phyloP scores from a whole-genome alignment of 2,113 vertebrate species.

The Gymnarchus niloticus region DNA sequence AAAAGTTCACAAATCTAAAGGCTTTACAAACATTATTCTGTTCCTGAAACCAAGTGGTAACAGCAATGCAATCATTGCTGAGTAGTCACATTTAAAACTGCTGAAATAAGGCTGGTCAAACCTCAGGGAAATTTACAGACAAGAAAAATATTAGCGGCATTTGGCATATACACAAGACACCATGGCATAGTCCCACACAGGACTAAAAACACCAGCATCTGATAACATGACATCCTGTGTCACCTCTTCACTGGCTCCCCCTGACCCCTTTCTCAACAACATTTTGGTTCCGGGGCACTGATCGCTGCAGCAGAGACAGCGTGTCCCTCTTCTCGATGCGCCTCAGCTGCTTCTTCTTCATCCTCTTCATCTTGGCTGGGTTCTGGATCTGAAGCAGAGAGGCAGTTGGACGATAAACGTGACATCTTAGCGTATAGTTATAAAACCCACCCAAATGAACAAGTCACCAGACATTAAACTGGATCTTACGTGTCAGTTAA shows the following conservation, averaged over 20 bases:
- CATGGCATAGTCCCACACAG: background rate
- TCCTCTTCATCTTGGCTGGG: constrained; percentile 82
- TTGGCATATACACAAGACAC: background rate
- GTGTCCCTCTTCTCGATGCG: constrained; percentile 85
- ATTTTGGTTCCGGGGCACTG: constrained; percentile 44
- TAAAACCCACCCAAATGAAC: no score
- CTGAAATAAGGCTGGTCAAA: background rate
- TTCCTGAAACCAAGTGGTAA: background rate
- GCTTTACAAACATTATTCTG: background rate
- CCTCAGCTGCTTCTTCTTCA: constrained; percentile 85
- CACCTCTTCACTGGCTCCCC: constrained; percentile 11
- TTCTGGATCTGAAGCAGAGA: constrained; percentile 73
- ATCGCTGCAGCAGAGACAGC: constrained; percentile 66
- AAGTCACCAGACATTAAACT: no score
- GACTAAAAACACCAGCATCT: background rate
- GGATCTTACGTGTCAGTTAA: no score
- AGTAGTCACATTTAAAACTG: background rate
- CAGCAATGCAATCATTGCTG: no score
- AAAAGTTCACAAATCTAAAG: background rate
- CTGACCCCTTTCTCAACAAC: constrained; percentile 26
- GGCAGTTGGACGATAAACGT: background rate
- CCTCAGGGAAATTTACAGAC: background rate
- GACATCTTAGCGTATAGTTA: no score
- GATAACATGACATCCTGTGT: background rate
- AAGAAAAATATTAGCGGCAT: background rate